These are phyloP conservation scores for Chrysotoxum bicinctum DNA, from an alignment of 2,888 invertebrate genomes.

Conservation along the genomic window DNA sequence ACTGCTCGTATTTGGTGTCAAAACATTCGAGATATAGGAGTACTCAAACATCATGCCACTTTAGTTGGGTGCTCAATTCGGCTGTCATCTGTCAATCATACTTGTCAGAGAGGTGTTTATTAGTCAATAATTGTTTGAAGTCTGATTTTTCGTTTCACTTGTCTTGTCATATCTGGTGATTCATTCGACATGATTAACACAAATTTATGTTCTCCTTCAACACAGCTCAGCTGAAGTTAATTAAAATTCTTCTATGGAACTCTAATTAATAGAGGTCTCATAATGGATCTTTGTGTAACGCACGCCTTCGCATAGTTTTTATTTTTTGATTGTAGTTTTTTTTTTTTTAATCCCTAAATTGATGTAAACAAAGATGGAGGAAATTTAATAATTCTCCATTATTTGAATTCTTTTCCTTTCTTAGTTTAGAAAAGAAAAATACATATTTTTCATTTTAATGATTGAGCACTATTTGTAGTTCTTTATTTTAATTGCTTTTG, in stretches of 20 bases:
- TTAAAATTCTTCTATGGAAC: slow-evolving; percentile 12
- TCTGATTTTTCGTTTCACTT: not conserved
- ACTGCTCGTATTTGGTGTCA: slow-evolving; percentile 38
- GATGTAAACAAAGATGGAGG: not conserved
- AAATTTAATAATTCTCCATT: not conserved
- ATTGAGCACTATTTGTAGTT: not conserved
- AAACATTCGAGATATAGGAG: slow-evolving; percentile 26
- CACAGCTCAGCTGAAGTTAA: slow-evolving; percentile 16
- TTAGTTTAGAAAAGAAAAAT: not conserved
- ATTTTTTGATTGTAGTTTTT: not conserved
- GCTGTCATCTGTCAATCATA: slow-evolving; percentile 58
- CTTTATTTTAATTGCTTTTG: slow-evolving; percentile 20
- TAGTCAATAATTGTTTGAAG: slow-evolving; percentile 23
- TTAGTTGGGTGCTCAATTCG: slow-evolving; percentile 40
- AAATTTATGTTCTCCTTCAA: not conserved
- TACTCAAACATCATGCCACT: slow-evolving; percentile 46
- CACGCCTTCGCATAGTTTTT: slow-evolving; percentile 3
- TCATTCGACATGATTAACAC: slow-evolving; percentile 26
- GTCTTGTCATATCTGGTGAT: not conserved
- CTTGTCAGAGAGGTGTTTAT: slow-evolving; percentile 35
- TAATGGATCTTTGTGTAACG: slow-evolving; percentile 9
- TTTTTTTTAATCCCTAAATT: slow-evolving; percentile 7
- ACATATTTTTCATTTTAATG: not conserved
- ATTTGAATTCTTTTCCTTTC: not conserved
- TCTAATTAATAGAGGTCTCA: slow-evolving; percentile 28